Conservation (phyloP, 2,113 vertebrate species). For the Apteryx owenii region DNA sequence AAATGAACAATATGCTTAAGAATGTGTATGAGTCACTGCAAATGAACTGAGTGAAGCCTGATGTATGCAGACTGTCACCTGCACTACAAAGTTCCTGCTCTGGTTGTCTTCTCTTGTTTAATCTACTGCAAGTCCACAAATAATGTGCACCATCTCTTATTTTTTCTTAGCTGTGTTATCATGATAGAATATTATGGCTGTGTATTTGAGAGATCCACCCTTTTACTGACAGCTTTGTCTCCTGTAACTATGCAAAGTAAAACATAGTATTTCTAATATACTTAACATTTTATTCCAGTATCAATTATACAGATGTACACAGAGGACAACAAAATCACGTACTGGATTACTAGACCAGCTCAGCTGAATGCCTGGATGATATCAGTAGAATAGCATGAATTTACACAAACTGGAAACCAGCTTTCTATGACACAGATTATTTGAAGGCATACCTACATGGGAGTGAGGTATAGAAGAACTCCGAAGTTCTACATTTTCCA, state of each 20-base stretch:
- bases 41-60: background rate
- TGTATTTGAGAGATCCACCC: background rate
- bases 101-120: background rate
- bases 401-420: background rate
- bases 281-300: background rate
- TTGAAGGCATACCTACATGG: background rate
- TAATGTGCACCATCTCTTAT: background rate
- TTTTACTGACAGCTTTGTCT: background rate
- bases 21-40: background rate
- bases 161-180: background rate
- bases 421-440: background rate
- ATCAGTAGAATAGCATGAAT: background rate
- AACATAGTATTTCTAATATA: background rate
- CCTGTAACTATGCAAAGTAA: background rate
- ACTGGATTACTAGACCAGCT: background rate
- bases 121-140: background rate
- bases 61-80: background rate
- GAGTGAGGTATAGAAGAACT: background rate
- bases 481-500: background rate
- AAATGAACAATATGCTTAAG: background rate
- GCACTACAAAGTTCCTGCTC: background rate
- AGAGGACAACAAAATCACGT: background rate
- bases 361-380: background rate
- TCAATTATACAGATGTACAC: background rate
- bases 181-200: background rate